A percentile compares a stretch with the other conserved stretches of the same genome.
phyloP scores from a whole-genome alignment of 1,140 invertebrate species.

The Hypsibius dujardini region DNA sequence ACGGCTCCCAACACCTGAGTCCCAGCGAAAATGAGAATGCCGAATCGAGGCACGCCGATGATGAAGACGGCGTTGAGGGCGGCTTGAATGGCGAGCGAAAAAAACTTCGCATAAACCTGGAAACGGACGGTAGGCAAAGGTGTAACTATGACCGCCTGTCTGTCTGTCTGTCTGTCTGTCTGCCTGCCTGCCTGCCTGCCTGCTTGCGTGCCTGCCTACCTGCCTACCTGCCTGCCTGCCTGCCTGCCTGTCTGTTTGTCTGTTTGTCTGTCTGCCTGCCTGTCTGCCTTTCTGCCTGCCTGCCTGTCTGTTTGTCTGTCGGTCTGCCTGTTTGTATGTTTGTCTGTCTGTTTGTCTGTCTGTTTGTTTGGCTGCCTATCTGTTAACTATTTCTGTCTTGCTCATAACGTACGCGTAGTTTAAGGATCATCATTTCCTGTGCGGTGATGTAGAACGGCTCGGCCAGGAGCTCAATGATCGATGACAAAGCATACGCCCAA shows the following conservation, averaged over 20 bases:
- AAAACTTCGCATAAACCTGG: background rate
- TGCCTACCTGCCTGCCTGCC: no score
- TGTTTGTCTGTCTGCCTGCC: no score
- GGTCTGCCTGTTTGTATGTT: no score
- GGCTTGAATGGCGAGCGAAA: background rate
- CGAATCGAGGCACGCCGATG: background rate
- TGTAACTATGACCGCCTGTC: no score
- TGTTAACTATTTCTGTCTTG: no score
- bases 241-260: no score
- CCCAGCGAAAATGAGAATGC: background rate
- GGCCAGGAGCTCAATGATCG: conserved; percentile 55
- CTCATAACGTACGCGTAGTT: conserved; percentile 53
- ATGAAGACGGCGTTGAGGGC: conserved; percentile 7
- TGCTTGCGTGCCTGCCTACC: no score
- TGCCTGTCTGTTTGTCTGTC: background rate
- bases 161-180: no score
- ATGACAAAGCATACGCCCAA: conserved; percentile 43
- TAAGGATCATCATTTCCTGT: conserved; percentile 72
- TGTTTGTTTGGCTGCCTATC: no score
- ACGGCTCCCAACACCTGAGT: background rate
- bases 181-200: no score
- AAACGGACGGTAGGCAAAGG: background rate
- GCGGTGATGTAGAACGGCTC: conserved; percentile 58
- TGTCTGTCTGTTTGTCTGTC: no score
- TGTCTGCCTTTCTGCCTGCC: no score